Evolutionary conservation across 1,140 invertebrate genomes (phyloP).

Genomic region (Harlomillsia oculata): DNA sequence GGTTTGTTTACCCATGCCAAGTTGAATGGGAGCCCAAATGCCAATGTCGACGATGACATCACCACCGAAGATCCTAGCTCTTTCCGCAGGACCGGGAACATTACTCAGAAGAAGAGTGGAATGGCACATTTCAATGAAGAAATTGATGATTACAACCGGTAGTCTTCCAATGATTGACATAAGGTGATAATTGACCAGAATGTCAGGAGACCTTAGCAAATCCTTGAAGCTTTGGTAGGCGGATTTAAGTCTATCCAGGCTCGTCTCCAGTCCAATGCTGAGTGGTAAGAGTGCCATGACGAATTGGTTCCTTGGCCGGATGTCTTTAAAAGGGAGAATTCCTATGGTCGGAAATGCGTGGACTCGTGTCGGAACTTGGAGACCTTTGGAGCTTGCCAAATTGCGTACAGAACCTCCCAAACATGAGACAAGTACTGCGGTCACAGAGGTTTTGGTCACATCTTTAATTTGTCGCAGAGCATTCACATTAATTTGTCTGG

Average conservation of each 20-base stretch:
- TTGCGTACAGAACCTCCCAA: constrained; percentile 26
- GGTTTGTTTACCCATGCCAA: constrained; percentile 21
- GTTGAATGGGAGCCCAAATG: constrained; percentile 30
- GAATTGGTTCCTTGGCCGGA: constrained; percentile 23
- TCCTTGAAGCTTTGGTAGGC: constrained; percentile 5
- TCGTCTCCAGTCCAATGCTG: constrained; percentile 17
- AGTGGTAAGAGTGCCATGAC: constrained; percentile 21
- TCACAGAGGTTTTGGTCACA: constrained; percentile 20
- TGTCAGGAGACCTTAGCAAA: constrained; percentile 17
- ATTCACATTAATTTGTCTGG: constrained; percentile 23
- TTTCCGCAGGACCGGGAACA: constrained; percentile 32
- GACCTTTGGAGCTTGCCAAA: constrained; percentile 13
- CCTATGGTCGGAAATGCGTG: constrained; percentile 29
- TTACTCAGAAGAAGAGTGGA: constrained; percentile 23
- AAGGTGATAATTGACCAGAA: constrained; percentile 22
- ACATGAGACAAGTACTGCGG: constrained; percentile 27
- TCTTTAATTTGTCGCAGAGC: constrained; percentile 26
- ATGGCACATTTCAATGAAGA: constrained; percentile 20
- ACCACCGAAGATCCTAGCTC: constrained; percentile 23
- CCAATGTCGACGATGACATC: constrained; percentile 27
- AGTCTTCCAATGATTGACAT: constrained; percentile 26
- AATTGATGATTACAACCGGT: constrained; percentile 13
- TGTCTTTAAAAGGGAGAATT: constrained; percentile 26
- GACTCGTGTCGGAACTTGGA: constrained; percentile 17
- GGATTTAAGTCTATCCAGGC: constrained; percentile 17